These are phyloP conservation scores for Spodoptera exigua DNA, from an alignment of 2,888 invertebrate species.

Conservation along the genomic window DNA sequence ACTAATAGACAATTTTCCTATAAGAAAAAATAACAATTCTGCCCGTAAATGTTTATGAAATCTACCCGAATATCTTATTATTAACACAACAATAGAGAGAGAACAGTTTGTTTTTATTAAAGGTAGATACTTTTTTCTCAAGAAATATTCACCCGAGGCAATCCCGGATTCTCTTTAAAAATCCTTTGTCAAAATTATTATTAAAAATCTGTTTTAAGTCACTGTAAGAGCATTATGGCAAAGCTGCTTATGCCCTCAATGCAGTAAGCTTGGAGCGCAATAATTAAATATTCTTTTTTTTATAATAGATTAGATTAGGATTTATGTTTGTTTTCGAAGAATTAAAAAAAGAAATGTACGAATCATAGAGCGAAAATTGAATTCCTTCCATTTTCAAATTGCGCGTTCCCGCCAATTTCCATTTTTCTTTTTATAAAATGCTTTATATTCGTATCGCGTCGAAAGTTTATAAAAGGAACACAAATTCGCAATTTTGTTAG, in stretches of 20 bases:
- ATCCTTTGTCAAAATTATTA: slow-evolving; percentile 37
- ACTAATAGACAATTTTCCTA: neutral
- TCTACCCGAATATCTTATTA: slow-evolving; percentile 21
- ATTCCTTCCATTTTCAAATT: neutral
- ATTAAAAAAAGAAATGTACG: neutral
- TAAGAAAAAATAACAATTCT: slow-evolving; percentile 3
- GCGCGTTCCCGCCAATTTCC: neutral
- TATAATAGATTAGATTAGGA: no score
- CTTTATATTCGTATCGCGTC: neutral
- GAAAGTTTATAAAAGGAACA: slow-evolving; percentile 5
- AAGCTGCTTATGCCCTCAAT: slow-evolving; percentile 20
- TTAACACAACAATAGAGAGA: slow-evolving; percentile 30
- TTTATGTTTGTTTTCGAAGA: slow-evolving; percentile 1
- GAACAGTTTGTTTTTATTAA: slow-evolving; percentile 33
- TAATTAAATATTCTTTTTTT: neutral
- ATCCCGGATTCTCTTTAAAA: slow-evolving; percentile 14
- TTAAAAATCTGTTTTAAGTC: slow-evolving; percentile 7
- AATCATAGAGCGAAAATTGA: neutral
- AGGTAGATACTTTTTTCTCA: slow-evolving; percentile 11
- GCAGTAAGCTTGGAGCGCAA: neutral
- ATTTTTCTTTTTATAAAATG: neutral
- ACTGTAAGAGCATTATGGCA: slow-evolving; percentile 13
- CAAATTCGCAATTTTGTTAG: slow-evolving; percentile 6
- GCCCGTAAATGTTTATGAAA: slow-evolving; percentile 13
- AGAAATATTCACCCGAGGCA: slow-evolving; percentile 1